phyloP scores from a whole-genome alignment of 2,113 vertebrate species.

The Scopus umbretta region DNA sequence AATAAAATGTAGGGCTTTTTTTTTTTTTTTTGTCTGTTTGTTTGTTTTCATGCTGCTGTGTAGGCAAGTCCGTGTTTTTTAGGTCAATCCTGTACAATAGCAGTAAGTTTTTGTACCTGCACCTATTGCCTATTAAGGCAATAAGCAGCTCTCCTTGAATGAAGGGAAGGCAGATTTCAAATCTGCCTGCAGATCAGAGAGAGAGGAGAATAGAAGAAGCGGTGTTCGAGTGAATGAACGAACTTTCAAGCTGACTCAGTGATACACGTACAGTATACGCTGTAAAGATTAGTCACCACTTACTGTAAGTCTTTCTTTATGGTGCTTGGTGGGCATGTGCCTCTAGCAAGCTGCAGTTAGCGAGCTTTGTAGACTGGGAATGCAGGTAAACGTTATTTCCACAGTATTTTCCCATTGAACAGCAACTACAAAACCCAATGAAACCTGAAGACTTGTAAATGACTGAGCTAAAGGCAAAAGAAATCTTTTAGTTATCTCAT shows the following conservation, averaged over 20 bases:
- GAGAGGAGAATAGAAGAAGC: slow-evolving; percentile 47
- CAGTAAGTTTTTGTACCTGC: background rate
- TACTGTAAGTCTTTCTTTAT: slow-evolving; percentile 73
- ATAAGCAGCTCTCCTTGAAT: background rate
- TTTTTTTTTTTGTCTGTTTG: background rate
- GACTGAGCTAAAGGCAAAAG: slow-evolving; percentile 14
- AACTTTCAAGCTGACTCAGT: slow-evolving; percentile 60
- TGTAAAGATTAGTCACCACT: slow-evolving; percentile 71
- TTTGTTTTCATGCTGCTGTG: background rate
- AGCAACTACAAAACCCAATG: background rate
- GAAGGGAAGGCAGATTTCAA: background rate
- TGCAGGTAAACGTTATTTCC: slow-evolving; percentile 38
- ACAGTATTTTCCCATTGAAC: slow-evolving; percentile 20
- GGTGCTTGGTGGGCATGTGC: slow-evolving; percentile 35
- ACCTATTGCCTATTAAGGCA: background rate
- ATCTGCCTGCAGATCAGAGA: background rate
- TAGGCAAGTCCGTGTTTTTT: background rate
- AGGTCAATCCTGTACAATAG: background rate
- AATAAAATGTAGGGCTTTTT: background rate
- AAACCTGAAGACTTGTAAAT: background rate
- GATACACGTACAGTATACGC: slow-evolving; percentile 13
- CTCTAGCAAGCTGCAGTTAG: background rate
- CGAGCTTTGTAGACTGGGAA: background rate
- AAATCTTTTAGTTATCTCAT: background rate
- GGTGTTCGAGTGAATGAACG: slow-evolving; percentile 70